Conservation (phyloP, 92 coral and sea anemone genomes). For the Palythoa heliodiscus region DNA sequence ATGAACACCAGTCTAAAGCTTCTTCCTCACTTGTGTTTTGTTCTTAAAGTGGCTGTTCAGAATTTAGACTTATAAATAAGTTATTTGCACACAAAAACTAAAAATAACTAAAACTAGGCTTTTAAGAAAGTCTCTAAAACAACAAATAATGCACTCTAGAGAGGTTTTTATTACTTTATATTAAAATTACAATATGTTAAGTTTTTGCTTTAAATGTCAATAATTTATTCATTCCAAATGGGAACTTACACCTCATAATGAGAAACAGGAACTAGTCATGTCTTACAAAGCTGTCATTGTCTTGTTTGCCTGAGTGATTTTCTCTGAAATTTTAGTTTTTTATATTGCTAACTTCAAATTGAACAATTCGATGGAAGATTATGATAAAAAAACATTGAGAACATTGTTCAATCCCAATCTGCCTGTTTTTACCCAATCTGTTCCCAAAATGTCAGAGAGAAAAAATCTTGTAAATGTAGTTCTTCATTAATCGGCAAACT, state of each 20-base stretch:
- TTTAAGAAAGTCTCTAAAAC: neutral
- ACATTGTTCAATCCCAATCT: too few relatives aligned
- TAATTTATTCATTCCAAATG: constrained; percentile 16
- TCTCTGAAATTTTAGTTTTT: constrained; percentile 9
- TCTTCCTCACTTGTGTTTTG: neutral
- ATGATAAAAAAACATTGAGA: neutral
- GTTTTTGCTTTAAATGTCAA: neutral
- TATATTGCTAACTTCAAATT: neutral
- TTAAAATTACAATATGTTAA: neutral
- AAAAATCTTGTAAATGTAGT: neutral
- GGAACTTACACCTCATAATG: constrained; percentile 2
- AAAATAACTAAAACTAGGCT: neutral
- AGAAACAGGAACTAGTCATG: neutral
- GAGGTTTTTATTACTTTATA: neutral
- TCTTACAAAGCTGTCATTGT: constrained; percentile 5
- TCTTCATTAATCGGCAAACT: neutral
- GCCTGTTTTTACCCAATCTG: too few relatives aligned
- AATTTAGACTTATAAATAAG: constrained; percentile 4
- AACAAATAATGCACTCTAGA: neutral
- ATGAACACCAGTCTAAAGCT: constrained; percentile 60
- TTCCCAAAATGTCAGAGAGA: too few relatives aligned
- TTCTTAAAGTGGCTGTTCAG: neutral
- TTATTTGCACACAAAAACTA: neutral
- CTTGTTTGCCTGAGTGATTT: neutral
- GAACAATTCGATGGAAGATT: neutral